Base-by-base conservation (phyloP, 2,113 vertebrate species). In the Saimiri boliviensis region DNA sequence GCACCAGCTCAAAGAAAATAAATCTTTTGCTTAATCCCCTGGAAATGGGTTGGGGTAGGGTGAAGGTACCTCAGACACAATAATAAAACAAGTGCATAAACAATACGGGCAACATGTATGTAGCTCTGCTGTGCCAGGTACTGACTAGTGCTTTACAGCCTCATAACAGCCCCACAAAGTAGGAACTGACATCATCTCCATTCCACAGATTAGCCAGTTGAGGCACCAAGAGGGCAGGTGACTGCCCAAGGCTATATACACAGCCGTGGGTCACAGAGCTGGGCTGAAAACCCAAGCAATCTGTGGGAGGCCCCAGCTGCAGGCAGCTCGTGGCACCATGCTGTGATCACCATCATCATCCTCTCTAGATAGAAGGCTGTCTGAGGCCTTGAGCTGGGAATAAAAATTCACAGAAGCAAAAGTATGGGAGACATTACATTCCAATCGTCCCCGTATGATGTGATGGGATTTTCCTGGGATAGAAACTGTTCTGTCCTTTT, bases 91-190 rank as follows among this genome's bases (percentile, higher is more conserved):
- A 71, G 3, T 16, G 27, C 32, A 68, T 27, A 25, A 76, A 40
- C 17, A n/a, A 52, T 8, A 4, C 8, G 0, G 16, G 40, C 3
- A 20, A n/a, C 3, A 19, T 0, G 3, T 14, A 8, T 17, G 21
- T 0, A 45, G 60, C 13, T 40, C 25, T 42, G 7, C 14, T 19
- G 32, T n/a, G 37, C 89, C 4, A 13, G 35, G 40, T 32, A 20
- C 58, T 27, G 27, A 30, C 35, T 56, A 68, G 30, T 2, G 19
- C 54, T 74, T 63, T 21, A 37, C 0, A 35, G 5, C 19, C 25
- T 37, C 35, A 25, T 2, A 1, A 17, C 37, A 47, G n/a, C 49
- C 54, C 71, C 76, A 56, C 5, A 35, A 45, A 30, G 45, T 11
- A 77, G n/a, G 45, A 88, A 63, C 68, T 30, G 47, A 74, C 11